phyloP scores from a whole-genome alignment of 2,113 vertebrate species.

The Lepidothrix coronata region DNA sequence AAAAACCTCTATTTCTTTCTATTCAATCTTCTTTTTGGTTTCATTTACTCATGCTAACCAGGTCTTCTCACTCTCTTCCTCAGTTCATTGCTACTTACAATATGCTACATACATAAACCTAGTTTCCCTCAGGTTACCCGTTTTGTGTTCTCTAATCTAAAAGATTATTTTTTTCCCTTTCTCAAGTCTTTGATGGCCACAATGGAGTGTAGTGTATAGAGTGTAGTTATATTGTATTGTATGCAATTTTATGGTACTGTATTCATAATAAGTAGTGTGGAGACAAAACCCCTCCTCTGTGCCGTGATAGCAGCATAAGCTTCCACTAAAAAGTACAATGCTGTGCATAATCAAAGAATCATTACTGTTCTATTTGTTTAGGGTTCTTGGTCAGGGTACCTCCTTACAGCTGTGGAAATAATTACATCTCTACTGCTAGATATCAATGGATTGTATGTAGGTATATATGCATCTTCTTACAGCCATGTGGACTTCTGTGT shows the following conservation, averaged over 20 bases:
- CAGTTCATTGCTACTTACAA: not conserved
- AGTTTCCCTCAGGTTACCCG: not conserved
- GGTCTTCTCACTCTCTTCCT: not conserved
- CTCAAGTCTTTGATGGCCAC: not conserved
- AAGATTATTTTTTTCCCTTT: not conserved
- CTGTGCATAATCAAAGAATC: not conserved
- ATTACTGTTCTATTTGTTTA: not conserved
- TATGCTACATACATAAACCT: not conserved
- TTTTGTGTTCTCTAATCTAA: not conserved
- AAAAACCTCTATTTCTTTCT: not conserved
- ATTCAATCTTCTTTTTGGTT: not conserved
- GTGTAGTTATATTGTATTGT: not conserved
- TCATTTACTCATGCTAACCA: not conserved
- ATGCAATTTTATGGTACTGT: not conserved
- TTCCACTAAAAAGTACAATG: not conserved
- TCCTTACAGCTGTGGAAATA: not conserved
- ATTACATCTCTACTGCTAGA: not conserved
- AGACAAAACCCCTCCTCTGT: not conserved
- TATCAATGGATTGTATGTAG: not conserved
- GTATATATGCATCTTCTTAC: not conserved
- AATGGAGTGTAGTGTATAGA: not conserved
- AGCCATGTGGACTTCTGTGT: not conserved
- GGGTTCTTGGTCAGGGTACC: not conserved
- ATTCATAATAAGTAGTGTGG: not conserved
- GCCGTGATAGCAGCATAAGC: not conserved